Evolutionary conservation across 2,888 invertebrate species (phyloP).

Genomic region (Leucozona laternaria): DNA sequence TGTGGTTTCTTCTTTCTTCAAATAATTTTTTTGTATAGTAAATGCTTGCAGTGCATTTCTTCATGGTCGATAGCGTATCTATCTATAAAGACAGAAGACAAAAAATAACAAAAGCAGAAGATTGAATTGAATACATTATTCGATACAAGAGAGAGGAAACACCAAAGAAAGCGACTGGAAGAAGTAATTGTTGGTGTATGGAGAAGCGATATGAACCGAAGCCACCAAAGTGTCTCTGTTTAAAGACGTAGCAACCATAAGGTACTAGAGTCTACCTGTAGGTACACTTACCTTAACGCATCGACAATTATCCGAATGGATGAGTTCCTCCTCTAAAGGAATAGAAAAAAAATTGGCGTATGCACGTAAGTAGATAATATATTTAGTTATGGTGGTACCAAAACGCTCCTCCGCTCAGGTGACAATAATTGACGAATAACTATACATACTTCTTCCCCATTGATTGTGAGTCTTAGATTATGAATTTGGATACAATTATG

Average conservation of each 20-base stretch:
- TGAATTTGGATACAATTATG: conserved; percentile 13
- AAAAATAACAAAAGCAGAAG: conserved; percentile 38
- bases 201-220: conserved; percentile 56
- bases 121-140: conserved; percentile 67
- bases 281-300: conserved; percentile 84
- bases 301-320: conserved; percentile 84
- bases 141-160: conserved; percentile 58
- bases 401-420: conserved; percentile 32
- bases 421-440: conserved; percentile 31
- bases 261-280: conserved; percentile 68
- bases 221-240: conserved; percentile 54
- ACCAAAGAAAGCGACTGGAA: conserved; percentile 60
- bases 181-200: conserved; percentile 38
- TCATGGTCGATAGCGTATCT: conserved; percentile 70
- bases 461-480: neutral
- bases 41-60: conserved; percentile 58
- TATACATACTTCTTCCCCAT: conserved; percentile 46
- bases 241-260: conserved; percentile 18
- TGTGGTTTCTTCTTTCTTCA: conserved; percentile 55
- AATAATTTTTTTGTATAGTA: conserved; percentile 22
- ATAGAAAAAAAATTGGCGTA: conserved; percentile 62
- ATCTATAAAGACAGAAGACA: conserved; percentile 33
- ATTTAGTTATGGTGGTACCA: conserved; percentile 45
- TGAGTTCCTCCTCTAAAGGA: conserved; percentile 77
- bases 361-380: neutral